Evolutionary conservation across 2,797 vertebrate genomes (phyloP).

Genomic region (Aldrovandia affinis): DNA sequence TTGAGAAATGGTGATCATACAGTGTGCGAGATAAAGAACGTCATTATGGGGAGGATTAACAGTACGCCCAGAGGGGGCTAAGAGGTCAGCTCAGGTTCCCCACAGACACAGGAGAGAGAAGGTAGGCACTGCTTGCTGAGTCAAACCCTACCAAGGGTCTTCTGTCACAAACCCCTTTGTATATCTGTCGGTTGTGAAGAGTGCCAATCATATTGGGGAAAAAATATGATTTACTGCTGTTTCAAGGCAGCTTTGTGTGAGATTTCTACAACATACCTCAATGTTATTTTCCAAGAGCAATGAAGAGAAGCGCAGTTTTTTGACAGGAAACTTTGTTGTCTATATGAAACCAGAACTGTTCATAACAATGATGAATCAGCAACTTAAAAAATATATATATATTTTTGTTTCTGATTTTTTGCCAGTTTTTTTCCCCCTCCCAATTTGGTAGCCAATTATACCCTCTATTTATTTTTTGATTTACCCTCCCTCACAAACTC

Average conservation of each 20-base stretch:
- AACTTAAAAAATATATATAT: no score
- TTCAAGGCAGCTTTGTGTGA: no score
- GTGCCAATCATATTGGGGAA: no score
- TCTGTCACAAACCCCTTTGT: no score
- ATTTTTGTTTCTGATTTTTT: no score
- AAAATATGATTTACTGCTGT: background rate
- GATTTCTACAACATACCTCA: background rate
- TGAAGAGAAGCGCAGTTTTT: background rate
- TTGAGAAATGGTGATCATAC: conserved; percentile 7
- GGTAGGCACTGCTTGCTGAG: conserved; percentile 24
- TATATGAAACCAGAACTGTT: background rate
- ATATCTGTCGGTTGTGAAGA: no score
- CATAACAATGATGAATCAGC: no score
- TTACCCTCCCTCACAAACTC: no score
- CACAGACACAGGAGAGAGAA: background rate
- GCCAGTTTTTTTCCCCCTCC: no score
- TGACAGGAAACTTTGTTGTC: background rate
- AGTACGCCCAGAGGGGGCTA: background rate
- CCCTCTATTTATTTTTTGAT: no score
- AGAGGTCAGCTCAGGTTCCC: background rate
- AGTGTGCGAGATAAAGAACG: conserved; percentile 34
- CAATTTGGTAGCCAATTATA: no score
- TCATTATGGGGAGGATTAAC: conserved; percentile 21
- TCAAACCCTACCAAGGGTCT: conserved; percentile 31
- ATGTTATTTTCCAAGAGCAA: background rate